Percentiles rank a stretch among this genome's conserved stretches.
Conservation (phyloP, 2,888 invertebrate species). For the Pseudanteris insignis region DNA sequence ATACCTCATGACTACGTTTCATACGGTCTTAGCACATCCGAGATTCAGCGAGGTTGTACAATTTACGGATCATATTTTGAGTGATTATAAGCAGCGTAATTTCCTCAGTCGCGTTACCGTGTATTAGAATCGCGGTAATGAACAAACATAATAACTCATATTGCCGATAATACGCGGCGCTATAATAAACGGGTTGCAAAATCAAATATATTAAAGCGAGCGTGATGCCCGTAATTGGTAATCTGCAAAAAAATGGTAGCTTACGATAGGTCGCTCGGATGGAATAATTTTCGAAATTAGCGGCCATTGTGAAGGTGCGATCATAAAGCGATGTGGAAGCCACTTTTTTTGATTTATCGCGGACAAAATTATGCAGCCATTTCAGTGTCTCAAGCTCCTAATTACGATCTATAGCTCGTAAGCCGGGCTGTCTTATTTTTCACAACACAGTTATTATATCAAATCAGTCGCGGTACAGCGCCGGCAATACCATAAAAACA, state of each 20-base stretch:
- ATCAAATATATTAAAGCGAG: background rate
- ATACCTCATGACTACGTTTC: no score
- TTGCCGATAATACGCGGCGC: no score
- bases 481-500: slow-evolving; percentile 28
- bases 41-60: no score
- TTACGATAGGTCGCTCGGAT: slow-evolving; percentile 12
- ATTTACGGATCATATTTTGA: no score
- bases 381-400: slow-evolving; percentile 40
- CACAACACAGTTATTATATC: slow-evolving; percentile 41
- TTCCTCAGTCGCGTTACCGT: no score
- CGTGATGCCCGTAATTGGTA: background rate
- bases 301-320: slow-evolving; percentile 16
- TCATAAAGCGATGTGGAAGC: slow-evolving; percentile 17
- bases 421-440: slow-evolving; percentile 28
- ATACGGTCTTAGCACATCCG: no score
- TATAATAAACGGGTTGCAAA: background rate
- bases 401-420: slow-evolving; percentile 43
- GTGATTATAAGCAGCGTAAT: no score
- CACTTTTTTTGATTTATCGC: slow-evolving; percentile 39
- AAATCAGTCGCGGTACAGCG: slow-evolving; percentile 36
- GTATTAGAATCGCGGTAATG: no score
- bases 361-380: slow-evolving; percentile 42
- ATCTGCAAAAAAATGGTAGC: slow-evolving; percentile 2
- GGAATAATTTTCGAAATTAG: slow-evolving; percentile 33
- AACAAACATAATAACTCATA: no score